Evolutionary conservation across 2,888 invertebrate genomes (phyloP).

Genomic region (Marronus borbonicus): DNA sequence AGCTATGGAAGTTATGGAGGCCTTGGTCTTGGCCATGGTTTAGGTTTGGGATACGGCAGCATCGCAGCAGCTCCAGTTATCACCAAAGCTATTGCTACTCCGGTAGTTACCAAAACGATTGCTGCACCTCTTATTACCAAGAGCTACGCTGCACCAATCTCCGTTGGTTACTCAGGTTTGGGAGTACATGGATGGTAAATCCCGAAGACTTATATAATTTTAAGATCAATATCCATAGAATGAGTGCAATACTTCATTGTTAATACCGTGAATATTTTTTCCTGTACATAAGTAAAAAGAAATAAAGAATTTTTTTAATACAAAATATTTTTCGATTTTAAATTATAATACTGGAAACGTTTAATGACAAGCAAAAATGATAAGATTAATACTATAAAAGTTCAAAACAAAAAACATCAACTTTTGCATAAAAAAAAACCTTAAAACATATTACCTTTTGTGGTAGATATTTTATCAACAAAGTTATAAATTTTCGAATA

Average conservation of each 20-base stretch:
- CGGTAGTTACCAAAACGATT: slow-evolving; percentile 37
- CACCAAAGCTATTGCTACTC: slow-evolving; percentile 35
- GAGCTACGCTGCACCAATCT: slow-evolving; percentile 28
- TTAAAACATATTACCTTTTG: neutral
- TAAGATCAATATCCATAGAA: slow-evolving; percentile 3
- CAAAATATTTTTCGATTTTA: neutral
- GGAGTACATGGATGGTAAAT: slow-evolving; percentile 42
- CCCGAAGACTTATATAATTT: neutral
- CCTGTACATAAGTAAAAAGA: slow-evolving; percentile 36
- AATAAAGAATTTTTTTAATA: slow-evolving; percentile 3
- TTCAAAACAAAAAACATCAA: too few species aligned
- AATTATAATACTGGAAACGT: too few species aligned
- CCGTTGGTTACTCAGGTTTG: slow-evolving; percentile 40
- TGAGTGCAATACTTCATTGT: slow-evolving; percentile 31
- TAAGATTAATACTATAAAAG: too few species aligned
- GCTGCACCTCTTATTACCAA: slow-evolving; percentile 37
- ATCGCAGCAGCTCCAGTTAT: slow-evolving; percentile 19
- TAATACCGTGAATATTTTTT: slow-evolving; percentile 22
- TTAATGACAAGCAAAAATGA: too few species aligned
- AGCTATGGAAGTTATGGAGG: slow-evolving; percentile 10
- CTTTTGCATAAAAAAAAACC: too few species aligned
- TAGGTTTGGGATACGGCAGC: slow-evolving; percentile 16
- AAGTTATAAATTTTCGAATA: too few species aligned
- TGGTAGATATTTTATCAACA: neutral
- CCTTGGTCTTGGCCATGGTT: slow-evolving; percentile 14